Evolutionary conservation across 1,140 invertebrate genomes (phyloP).

Genomic region (Nymphalis io): DNA sequence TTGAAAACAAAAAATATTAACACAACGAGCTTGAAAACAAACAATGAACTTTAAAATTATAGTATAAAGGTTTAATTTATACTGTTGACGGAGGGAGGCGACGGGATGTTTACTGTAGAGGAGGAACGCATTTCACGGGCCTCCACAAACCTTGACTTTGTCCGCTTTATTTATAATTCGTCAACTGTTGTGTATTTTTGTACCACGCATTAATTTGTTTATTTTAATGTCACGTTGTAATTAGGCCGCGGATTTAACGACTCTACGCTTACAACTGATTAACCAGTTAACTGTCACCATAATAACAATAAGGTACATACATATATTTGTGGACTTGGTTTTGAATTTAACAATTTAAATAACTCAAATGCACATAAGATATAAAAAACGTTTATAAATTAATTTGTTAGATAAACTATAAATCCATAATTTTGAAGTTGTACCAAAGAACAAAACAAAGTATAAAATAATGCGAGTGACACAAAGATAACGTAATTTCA

Average conservation of each 20-base stretch:
- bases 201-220: background rate
- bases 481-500: slow-evolving; percentile 39
- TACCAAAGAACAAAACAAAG: background rate
- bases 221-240: background rate
- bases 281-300: background rate
- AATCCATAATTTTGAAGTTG: too few species aligned
- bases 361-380: too few species aligned
- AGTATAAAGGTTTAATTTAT: slow-evolving; percentile 19
- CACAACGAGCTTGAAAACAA: background rate
- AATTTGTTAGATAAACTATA: too few species aligned
- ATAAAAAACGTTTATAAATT: too few species aligned
- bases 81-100: slow-evolving; percentile 2
- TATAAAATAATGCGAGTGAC: slow-evolving; percentile 31
- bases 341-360: too few species aligned
- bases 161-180: slow-evolving; percentile 65
- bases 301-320: background rate
- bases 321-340: background rate
- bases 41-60: slow-evolving; percentile 38
- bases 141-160: slow-evolving; percentile 64
- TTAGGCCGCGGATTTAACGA: background rate
- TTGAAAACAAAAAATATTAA: slow-evolving; percentile 19
- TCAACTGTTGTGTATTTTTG: slow-evolving; percentile 51
- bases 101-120: slow-evolving; percentile 42
- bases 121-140: slow-evolving; percentile 41
- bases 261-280: background rate